Base-by-base conservation (phyloP, 2,113 vertebrate genomes). In the Nansenia antarctica region DNA sequence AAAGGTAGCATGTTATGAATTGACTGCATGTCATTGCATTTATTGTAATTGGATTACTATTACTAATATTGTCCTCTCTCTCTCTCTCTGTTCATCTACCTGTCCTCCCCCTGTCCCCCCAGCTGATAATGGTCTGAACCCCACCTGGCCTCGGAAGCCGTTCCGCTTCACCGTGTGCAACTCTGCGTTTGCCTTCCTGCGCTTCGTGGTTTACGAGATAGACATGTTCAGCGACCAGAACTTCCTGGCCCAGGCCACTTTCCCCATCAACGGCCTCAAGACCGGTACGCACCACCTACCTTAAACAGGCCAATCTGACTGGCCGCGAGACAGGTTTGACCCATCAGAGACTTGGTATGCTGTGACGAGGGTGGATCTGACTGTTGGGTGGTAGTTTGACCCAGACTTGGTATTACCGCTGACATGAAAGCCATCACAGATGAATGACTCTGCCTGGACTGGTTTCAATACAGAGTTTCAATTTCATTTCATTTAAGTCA, bases 211-310 rank as follows among this genome's bases (percentile, higher is more conserved):
- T 3, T 98, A 99, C 0, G 98, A 99, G 82, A 97, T 99, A 22
- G 98, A 99, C 91, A 98, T 99, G 95, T 99, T 99, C 90, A 99
- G 91, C 0, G 98, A 99, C 1, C 97, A 96, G 90, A 99, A 99
- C 85, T 99, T 99, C 87, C 83, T 99, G 82, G 97, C 98, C 57
- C 97, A 99, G 85, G 97, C 97, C 47, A 98, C 96, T 0, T 96
- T 98, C 86, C 93, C 93, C 9, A 94, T 99, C 66, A 95, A 93
- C 78, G 92, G 96, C 79, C 92, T 99, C 49, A 98, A 97, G 86
- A 95, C 94, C 54, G 98, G 98, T 99, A 87, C 53, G 31, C 20
- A 1, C 37, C 24, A 8, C 15, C 4, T 20, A 3, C 3, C 27
- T 15, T 18, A 1, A 42, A 14, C 30, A 0, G 14, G n/a, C 47